Evolutionary conservation across 2,113 vertebrate species (phyloP).

Genomic region (Rhineura floridana): DNA sequence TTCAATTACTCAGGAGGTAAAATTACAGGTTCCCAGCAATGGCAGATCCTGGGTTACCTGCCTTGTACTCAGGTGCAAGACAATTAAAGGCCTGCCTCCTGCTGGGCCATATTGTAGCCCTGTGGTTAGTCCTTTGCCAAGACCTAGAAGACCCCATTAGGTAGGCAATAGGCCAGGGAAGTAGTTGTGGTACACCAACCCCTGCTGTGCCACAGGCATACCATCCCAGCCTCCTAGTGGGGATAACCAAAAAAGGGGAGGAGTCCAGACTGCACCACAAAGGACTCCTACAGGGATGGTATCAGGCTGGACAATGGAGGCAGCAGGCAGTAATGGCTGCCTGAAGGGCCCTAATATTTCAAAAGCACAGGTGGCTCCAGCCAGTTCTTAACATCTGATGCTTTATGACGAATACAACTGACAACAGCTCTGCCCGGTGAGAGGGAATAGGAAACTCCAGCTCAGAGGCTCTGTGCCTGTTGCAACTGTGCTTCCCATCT

Average conservation of each 20-base stretch:
- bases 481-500: not conserved
- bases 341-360: conserved; percentile 19
- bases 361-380: conserved; percentile 30
- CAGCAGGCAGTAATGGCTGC: conserved; percentile 42
- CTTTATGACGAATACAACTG: not conserved
- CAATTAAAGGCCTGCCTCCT: conserved; percentile 41
- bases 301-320: conserved; percentile 12
- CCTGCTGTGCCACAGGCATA: conserved; percentile 55
- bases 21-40: conserved; percentile 68
- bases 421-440: not conserved
- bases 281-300: conserved; percentile 19
- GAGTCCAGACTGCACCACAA: not conserved
- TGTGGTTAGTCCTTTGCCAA: conserved; percentile 26
- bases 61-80: conserved; percentile 48
- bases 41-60: conserved; percentile 61
- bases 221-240: not conserved
- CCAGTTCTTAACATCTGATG: not conserved
- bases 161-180: conserved; percentile 47
- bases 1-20: conserved; percentile 32
- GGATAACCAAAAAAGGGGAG: not conserved
- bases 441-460: not conserved
- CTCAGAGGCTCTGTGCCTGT: too few species aligned
- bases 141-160: not conserved
- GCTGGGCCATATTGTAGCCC: conserved; percentile 39
- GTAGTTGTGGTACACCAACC: conserved; percentile 34